Percentiles rank a stretch among this genome's conserved stretches.
Evolutionary conservation across 2,113 vertebrate species (phyloP).

Genomic region (Panthera leo): DNA sequence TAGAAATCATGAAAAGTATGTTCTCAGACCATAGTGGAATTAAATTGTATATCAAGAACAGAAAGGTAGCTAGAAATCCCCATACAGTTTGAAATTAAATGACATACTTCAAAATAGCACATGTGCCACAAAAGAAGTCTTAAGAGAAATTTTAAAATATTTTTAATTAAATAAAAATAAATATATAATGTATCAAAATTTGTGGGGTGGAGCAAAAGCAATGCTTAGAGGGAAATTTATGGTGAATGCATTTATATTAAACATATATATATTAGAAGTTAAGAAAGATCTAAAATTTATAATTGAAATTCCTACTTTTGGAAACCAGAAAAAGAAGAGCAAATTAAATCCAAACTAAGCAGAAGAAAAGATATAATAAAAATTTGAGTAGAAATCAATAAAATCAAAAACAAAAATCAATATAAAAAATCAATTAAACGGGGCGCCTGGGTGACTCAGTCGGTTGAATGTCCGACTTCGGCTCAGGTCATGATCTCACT

Average conservation of each 20-base stretch:
- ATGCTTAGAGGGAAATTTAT: not conserved
- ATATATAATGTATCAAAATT: not conserved
- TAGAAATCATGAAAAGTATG: not conserved
- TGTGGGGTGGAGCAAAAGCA: not conserved
- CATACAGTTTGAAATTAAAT: not conserved
- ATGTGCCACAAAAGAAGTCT: not conserved
- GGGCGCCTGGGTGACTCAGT: too few species aligned
- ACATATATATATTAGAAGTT: not conserved
- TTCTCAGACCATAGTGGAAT: not conserved
- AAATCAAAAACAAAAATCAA: not conserved
- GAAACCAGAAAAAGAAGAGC: not conserved
- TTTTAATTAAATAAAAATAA: conserved; percentile 13
- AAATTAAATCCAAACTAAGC: not conserved
- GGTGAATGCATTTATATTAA: not conserved
- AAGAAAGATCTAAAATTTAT: not conserved
- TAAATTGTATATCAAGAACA: not conserved
- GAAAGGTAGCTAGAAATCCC: not conserved
- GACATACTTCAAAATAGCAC: not conserved
- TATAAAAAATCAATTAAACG: not conserved
- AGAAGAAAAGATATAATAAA: not conserved
- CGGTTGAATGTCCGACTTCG: too few species aligned
- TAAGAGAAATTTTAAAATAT: not conserved
- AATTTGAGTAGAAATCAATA: not conserved
- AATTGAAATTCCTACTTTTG: not conserved
- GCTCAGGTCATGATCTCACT: too few species aligned